Conservation (phyloP, 1,140 invertebrate genomes). For the Panonychus citri region DNA sequence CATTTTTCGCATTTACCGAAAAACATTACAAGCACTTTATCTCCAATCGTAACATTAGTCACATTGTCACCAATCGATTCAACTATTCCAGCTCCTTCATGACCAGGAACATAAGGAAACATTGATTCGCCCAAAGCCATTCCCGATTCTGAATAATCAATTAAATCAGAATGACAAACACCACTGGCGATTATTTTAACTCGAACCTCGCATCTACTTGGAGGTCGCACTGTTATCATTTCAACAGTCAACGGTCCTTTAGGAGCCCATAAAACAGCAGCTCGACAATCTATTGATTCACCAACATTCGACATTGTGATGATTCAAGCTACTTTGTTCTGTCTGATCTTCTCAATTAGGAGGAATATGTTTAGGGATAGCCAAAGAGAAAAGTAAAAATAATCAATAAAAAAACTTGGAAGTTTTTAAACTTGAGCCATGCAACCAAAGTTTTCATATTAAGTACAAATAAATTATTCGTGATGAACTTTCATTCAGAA, state of each 20-base stretch:
- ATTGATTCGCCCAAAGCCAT: neutral
- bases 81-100: slow-evolving; percentile 82
- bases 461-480: no score
- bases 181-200: slow-evolving; percentile 20
- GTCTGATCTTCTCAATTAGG: no score
- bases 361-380: no score
- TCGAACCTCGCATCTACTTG: slow-evolving; percentile 15
- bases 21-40: slow-evolving; percentile 84
- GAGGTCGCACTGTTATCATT: slow-evolving; percentile 22
- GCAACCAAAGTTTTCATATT: no score
- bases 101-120: slow-evolving; percentile 76
- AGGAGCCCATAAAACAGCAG: slow-evolving; percentile 73
- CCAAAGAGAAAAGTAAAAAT: no score
- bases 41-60: slow-evolving; percentile 56
- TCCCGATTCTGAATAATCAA: neutral
- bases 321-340: no score
- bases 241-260: slow-evolving; percentile 64
- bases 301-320: no score
- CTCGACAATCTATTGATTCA: slow-evolving; percentile 71
- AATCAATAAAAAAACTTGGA: no score
- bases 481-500: no score
- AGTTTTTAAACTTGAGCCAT: no score
- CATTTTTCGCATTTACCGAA: slow-evolving; percentile 85
- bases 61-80: slow-evolving; percentile 83
- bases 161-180: slow-evolving; percentile 12